phyloP scores from a whole-genome alignment of 1,140 invertebrate species.

The Trypoxylus dichotomus region DNA sequence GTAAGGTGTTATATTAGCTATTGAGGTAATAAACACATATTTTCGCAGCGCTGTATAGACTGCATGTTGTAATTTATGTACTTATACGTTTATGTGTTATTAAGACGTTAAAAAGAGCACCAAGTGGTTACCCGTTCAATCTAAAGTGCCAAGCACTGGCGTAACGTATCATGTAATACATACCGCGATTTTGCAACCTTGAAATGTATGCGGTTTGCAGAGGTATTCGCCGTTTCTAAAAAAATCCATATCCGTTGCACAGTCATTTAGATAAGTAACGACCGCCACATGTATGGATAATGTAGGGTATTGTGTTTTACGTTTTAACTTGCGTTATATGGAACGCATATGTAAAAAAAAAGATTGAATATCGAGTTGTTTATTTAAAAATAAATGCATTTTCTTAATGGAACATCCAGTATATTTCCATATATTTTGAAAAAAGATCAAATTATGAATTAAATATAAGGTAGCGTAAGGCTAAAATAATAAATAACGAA shows the following conservation, averaged over 20 bases:
- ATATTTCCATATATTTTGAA: too few species aligned
- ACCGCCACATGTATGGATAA: neutral
- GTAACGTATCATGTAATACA: neutral
- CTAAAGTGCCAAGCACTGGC: neutral
- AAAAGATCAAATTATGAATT: too few species aligned
- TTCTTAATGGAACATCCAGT: too few species aligned
- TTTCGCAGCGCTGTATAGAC: too few species aligned
- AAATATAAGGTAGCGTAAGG: too few species aligned
- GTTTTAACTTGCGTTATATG: neutral
- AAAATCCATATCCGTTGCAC: conserved; percentile 1
- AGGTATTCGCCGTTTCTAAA: neutral
- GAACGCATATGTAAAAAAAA: neutral
- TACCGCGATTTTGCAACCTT: conserved; percentile 2
- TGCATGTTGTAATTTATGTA: too few species aligned
- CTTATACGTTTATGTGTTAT: neutral
- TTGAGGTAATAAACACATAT: too few species aligned
- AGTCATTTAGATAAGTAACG: neutral
- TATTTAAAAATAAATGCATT: too few species aligned
- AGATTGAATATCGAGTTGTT: too few species aligned
- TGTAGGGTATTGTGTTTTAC: neutral
- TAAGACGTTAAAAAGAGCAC: neutral
- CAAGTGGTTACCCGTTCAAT: neutral
- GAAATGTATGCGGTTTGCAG: neutral
- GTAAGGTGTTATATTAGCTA: too few species aligned
- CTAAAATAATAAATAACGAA: too few species aligned